phyloP scores from a whole-genome alignment of 2,797 vertebrate species.

The Sebastes alutus region DNA sequence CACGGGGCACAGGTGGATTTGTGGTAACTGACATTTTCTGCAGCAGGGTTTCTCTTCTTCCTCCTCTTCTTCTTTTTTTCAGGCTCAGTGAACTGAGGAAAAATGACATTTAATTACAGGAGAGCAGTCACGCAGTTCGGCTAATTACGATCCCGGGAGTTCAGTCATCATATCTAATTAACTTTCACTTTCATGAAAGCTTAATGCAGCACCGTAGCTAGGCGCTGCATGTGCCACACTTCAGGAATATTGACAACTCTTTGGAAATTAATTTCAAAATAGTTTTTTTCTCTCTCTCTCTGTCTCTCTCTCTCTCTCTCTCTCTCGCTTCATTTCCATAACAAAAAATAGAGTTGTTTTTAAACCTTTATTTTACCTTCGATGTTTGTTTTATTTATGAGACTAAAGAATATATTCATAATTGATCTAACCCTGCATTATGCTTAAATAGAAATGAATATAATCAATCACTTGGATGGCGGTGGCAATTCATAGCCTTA shows the following conservation, averaged over 20 bases:
- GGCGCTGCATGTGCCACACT: constrained; percentile 75
- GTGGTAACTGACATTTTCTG: constrained; percentile 79
- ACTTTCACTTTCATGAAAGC: constrained; percentile 93
- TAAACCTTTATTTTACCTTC: constrained; percentile 13
- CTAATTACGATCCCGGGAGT: constrained; percentile 93
- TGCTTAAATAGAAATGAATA: constrained; percentile 67
- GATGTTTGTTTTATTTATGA: constrained; percentile 36
- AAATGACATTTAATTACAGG: constrained; percentile 96
- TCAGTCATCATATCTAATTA: constrained; percentile 95
- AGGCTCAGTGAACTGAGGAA: constrained; percentile 86
- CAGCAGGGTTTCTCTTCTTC: constrained; percentile 33
- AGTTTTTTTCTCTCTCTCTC: constrained; percentile 41
- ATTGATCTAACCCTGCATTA: constrained; percentile 60
- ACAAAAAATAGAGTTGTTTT: constrained; percentile 5
- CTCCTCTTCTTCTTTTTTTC: constrained; percentile 69
- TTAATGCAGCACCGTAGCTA: constrained; percentile 85
- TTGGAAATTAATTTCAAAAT: constrained; percentile 81
- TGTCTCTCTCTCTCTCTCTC: background rate
- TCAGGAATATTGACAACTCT: constrained; percentile 85
- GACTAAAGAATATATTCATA: constrained; percentile 43
- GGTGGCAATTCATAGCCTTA: constrained; percentile 66
- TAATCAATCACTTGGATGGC: constrained; percentile 69
- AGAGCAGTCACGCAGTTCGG: constrained; percentile 90
- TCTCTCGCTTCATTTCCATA: background rate
- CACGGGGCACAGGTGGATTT: constrained; percentile 77